Evolutionary conservation across 2,888 invertebrate genomes (phyloP).

Genomic region (Erebia ligea): DNA sequence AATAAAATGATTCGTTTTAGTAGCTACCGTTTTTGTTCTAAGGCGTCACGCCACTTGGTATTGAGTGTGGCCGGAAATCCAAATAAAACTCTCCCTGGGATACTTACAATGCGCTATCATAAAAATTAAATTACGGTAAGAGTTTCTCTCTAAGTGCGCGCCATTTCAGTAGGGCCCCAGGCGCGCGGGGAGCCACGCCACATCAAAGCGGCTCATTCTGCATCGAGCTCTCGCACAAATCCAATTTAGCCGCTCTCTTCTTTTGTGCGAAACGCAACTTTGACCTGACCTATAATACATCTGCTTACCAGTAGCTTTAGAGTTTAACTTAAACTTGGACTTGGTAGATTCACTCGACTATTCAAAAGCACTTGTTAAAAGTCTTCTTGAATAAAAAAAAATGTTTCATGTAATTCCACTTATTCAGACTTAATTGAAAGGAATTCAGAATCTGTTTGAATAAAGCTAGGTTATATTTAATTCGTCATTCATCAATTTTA

Average conservation of each 20-base stretch:
- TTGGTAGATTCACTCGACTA: too few species aligned
- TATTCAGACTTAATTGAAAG: neutral
- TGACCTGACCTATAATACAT: conserved; percentile 48
- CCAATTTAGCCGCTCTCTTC: conserved; percentile 79
- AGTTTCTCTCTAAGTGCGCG: conserved; percentile 78
- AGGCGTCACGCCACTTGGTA: conserved; percentile 14
- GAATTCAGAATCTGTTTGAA: neutral
- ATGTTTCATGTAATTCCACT: conserved; percentile 17
- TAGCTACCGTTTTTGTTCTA: conserved; percentile 7
- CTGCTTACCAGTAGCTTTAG: neutral
- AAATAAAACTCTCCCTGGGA: conserved; percentile 69
- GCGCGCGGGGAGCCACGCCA: conserved; percentile 60
- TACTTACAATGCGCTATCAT: conserved; percentile 80
- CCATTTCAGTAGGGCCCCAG: conserved; percentile 65
- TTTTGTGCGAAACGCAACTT: conserved; percentile 60
- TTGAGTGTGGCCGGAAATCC: conserved; percentile 27
- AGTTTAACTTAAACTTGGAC: conserved; percentile 1
- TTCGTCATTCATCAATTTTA: neutral
- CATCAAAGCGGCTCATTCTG: conserved; percentile 75
- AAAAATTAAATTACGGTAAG: conserved; percentile 81
- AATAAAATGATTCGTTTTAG: conserved; percentile 8
- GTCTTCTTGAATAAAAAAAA: too few species aligned
- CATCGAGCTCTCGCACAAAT: conserved; percentile 68
- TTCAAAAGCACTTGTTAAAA: too few species aligned
- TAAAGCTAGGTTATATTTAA: neutral